Conservation (phyloP, 2,888 invertebrate genomes). For the Thera obeliscata region DNA sequence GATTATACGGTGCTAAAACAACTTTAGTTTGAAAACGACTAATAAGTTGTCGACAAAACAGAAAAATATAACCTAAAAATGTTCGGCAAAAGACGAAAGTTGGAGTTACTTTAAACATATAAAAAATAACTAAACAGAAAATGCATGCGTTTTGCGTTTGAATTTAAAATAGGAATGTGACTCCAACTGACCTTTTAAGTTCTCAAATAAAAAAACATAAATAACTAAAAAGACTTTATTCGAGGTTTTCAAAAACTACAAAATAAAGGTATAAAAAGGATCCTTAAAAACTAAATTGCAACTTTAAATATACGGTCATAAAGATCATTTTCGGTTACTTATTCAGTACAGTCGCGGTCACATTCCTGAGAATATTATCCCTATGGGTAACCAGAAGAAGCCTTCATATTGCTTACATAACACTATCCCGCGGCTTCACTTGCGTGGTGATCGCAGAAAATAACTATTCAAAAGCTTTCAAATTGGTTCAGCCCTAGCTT, state of each 20-base stretch:
- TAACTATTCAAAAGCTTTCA: neutral
- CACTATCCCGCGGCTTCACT: neutral
- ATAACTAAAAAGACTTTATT: conserved; percentile 40
- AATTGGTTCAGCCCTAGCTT: neutral
- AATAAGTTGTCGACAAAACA: neutral
- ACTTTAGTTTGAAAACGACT: neutral
- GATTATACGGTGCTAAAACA: no score
- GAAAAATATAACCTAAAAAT: neutral
- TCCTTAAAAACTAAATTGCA: conserved; percentile 24
- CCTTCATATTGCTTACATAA: neutral
- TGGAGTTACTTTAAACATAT: conserved; percentile 31
- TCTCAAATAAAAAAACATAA: conserved; percentile 44
- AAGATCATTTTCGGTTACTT: conserved; percentile 25
- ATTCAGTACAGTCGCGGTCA: conserved; percentile 36
- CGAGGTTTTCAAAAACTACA: conserved; percentile 21
- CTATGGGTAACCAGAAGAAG: conserved; percentile 1
- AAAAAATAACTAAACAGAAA: neutral
- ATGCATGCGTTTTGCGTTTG: neutral
- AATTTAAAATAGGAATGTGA: conserved; percentile 46
- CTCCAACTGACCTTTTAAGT: conserved; percentile 50
- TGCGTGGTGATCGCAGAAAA: neutral
- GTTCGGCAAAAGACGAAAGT: conserved; percentile 16
- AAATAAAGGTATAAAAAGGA: conserved; percentile 12
- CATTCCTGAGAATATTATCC: conserved; percentile 30
- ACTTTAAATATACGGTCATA: neutral